A percentile compares a stretch with the other conserved stretches of the same genome.
Conservation (phyloP, 1,140 invertebrate species). For the Berghia stephanieae region DNA sequence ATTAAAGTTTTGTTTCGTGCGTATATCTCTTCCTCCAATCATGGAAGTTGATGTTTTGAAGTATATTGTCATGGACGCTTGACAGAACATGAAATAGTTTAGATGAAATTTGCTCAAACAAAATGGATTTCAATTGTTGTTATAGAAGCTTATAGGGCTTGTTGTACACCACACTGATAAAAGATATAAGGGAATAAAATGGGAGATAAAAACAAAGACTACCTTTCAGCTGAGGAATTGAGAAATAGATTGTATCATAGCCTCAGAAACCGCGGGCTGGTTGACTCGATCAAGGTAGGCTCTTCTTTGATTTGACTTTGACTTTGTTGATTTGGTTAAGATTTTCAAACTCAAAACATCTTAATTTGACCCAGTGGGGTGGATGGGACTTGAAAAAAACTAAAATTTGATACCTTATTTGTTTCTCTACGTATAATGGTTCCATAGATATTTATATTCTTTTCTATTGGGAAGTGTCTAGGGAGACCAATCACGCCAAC, state of each 20-base stretch:
- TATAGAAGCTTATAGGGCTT: background rate
- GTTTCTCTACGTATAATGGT: background rate
- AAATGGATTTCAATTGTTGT: background rate
- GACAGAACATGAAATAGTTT: constrained; percentile 8
- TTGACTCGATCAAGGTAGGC: constrained; percentile 57
- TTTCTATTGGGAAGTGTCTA: too few species aligned
- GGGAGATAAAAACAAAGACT: constrained; percentile 49
- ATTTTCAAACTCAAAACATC: background rate
- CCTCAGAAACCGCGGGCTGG: constrained; percentile 53
- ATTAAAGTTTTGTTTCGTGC: too few species aligned
- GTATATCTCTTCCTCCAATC: too few species aligned
- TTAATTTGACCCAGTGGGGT: background rate
- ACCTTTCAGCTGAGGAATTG: constrained; percentile 55
- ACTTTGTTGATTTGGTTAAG: background rate
- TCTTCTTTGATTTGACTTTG: background rate
- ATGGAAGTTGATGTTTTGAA: too few species aligned
- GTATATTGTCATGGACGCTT: constrained; percentile 33
- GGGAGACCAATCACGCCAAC: too few species aligned
- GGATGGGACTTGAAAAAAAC: background rate
- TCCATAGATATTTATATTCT: too few species aligned
- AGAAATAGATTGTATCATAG: constrained; percentile 56
- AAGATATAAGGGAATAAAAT: constrained; percentile 27
- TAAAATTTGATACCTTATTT: background rate
- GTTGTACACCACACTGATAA: background rate
- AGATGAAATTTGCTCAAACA: background rate